Conservation (phyloP, 2,888 invertebrate genomes). For the Phanerotoma sp. region DNA sequence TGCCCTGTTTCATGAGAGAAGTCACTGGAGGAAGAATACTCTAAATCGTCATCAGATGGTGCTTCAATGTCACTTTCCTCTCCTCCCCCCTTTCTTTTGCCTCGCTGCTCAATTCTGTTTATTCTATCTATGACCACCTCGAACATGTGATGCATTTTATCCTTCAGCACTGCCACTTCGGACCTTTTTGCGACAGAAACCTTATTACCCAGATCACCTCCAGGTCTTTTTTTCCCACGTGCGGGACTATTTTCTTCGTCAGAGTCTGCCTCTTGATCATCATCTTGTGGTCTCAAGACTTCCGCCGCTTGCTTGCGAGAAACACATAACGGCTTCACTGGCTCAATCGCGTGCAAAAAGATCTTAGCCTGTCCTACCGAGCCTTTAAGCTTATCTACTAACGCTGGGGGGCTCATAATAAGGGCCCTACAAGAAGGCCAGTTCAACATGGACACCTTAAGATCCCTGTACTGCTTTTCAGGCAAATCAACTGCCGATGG, state of each 20-base stretch:
- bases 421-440: conserved; percentile 12
- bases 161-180: not conserved
- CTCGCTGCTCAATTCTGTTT: not conserved
- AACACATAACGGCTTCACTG: not conserved
- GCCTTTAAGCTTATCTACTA: conserved; percentile 11
- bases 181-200: not conserved
- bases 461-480: not conserved
- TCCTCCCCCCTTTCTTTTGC: not conserved
- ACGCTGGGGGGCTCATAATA: conserved; percentile 10
- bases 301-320: not conserved
- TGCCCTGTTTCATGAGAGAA: not conserved
- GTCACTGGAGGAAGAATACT: not conserved
- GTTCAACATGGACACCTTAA: not conserved
- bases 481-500: conserved; percentile 37
- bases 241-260: no score
- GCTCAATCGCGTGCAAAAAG: not conserved
- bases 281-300: not conserved
- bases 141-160: conserved; percentile 1
- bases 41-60: not conserved
- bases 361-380: not conserved
- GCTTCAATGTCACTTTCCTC: not conserved
- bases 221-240: not conserved
- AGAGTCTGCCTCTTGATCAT: not conserved
- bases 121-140: not conserved
- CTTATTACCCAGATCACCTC: not conserved